A percentile compares a stretch with the other conserved stretches of the same genome.
Conservation (phyloP, 2,797 vertebrate species). For the Gambelia wislizenii region DNA sequence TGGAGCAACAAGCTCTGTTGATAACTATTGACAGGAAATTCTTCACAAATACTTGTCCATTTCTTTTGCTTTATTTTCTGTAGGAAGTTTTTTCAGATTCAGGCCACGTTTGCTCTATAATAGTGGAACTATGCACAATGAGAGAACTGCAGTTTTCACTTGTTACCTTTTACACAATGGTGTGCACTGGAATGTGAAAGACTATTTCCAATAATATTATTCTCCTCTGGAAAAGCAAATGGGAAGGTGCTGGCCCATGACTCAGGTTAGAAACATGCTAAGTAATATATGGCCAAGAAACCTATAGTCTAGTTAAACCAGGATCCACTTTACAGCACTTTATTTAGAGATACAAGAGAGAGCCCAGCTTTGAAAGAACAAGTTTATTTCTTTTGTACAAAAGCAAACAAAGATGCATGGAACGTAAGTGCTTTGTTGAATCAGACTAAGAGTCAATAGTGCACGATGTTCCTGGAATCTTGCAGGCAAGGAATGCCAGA, state of each 20-base stretch:
- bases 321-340: not conserved
- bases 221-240: not conserved
- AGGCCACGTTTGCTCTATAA: not conserved
- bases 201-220: constrained; percentile 19
- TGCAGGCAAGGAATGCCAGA: not conserved
- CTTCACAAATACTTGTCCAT: not conserved
- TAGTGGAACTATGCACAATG: not conserved
- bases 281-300: not conserved
- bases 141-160: constrained; percentile 3
- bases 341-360: not conserved
- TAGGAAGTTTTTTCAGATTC: not conserved
- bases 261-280: not conserved
- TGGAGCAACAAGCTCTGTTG: not conserved
- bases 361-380: not conserved
- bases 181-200: constrained; percentile 9
- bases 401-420: not conserved
- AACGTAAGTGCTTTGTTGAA: not conserved
- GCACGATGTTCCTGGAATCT: not conserved
- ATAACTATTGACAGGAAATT: not conserved
- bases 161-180: not conserved
- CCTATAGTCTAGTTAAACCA: not conserved
- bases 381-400: not conserved
- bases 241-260: constrained; percentile 4
- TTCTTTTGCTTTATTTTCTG: not conserved
- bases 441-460: not conserved